Percentiles rank a stretch among this genome's conserved stretches.
Evolutionary conservation across 30 jellyfish, hydroid and myxozoan genomes (phyloP).

Genomic region (Turritopsis dohrnii): DNA sequence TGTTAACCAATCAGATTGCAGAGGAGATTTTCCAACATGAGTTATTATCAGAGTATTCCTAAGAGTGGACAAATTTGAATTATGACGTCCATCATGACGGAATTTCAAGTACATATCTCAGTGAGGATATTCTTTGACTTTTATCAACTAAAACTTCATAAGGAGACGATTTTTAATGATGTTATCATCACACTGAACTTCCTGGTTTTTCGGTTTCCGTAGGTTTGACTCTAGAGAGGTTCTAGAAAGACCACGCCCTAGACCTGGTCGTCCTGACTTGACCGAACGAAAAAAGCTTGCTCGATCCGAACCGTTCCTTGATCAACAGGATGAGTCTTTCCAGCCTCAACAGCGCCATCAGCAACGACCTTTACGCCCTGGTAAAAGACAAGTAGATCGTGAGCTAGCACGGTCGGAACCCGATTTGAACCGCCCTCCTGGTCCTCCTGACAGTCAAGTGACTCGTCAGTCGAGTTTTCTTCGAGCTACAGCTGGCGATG

Average conservation of each 20-base stretch:
- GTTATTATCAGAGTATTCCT: no score
- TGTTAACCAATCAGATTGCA: no score
- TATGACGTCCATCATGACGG: no score
- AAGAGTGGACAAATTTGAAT: no score
- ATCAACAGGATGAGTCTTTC: constrained; percentile 45
- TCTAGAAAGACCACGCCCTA: constrained; percentile 71
- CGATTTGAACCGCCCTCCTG: constrained; percentile 38
- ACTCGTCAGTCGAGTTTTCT: constrained; percentile 90
- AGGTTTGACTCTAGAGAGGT: constrained; percentile 82
- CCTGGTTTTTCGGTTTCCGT: no score
- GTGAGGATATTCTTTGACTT: no score
- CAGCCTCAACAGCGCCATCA: constrained; percentile 33
- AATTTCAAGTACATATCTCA: neutral
- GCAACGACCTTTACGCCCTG: constrained; percentile 57
- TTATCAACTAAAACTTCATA: no score
- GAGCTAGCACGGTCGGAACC: constrained; percentile 92
- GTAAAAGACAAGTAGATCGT: constrained; percentile 57
- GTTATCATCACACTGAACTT: no score
- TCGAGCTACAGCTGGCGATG: constrained; percentile 76
- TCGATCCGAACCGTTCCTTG: constrained; percentile 87
- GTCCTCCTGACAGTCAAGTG: constrained; percentile 61
- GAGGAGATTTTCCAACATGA: no score
- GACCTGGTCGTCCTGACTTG: constrained; percentile 75
- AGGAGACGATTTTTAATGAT: no score
- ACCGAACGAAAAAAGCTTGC: constrained; percentile 77